Evolutionary conservation across 2,888 invertebrate species (phyloP).

Genomic region (Gerosis bhagava): DNA sequence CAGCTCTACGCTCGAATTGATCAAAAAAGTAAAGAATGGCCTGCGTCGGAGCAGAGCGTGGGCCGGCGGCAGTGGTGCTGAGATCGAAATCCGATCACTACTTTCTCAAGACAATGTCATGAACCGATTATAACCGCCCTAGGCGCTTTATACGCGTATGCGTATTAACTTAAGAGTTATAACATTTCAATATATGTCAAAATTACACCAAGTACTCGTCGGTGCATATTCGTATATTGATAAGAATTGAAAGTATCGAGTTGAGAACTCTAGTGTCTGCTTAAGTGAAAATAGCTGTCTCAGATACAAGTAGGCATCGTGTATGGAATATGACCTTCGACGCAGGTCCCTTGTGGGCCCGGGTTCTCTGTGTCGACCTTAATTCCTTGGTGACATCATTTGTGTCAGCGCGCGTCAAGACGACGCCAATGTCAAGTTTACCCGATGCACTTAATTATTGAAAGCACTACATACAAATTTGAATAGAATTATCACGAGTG

Average conservation of each 20-base stretch:
- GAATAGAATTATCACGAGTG: no score
- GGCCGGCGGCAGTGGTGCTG: conserved; percentile 3
- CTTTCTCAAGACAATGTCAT: no score
- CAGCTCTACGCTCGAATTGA: conserved; percentile 60
- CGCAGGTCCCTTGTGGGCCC: conserved; percentile 15
- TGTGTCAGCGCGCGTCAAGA: conserved; percentile 13
- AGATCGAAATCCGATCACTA: conserved; percentile 10
- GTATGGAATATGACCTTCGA: conserved; percentile 9
- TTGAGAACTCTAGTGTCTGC: no score
- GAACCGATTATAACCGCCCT: no score
- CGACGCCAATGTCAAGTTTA: conserved; percentile 20
- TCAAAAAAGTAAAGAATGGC: conserved; percentile 46
- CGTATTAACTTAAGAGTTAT: no score
- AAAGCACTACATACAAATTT: no score
- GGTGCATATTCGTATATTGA: no score
- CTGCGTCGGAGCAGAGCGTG: conserved; percentile 15
- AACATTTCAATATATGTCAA: no score
- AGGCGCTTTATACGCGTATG: no score
- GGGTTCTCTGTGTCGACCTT: conserved; percentile 9
- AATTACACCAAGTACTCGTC: no score
- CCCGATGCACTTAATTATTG: conserved; percentile 4
- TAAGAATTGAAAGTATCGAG: no score
- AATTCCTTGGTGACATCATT: conserved; percentile 21
- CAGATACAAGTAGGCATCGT: background rate
- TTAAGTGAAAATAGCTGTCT: no score